Evolutionary conservation across 2,888 invertebrate genomes (phyloP).

Genomic region (Apotomis capreana): DNA sequence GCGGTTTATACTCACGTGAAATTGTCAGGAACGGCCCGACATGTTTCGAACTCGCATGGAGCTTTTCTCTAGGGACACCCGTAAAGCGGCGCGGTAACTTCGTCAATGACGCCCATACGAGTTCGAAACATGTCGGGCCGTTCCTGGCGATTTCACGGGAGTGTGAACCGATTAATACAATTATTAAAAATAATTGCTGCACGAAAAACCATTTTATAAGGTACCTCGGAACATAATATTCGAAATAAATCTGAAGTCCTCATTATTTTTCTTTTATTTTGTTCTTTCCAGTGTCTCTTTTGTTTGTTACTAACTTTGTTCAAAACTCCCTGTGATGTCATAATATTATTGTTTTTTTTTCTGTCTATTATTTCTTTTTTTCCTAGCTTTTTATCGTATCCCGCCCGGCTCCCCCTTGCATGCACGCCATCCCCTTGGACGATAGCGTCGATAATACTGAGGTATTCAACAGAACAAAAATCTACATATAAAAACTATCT

Average conservation of each 20-base stretch:
- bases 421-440: conserved; percentile 32
- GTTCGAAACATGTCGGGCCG: no score
- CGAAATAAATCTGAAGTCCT: background rate
- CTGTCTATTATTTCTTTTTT: conserved; percentile 19
- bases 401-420: conserved; percentile 28
- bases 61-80: no score
- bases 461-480: conserved; percentile 10
- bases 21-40: no score
- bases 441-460: conserved; percentile 26
- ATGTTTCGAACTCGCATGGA: no score
- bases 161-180: no score
- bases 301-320: background rate
- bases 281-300: background rate
- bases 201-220: background rate
- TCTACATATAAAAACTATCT: background rate
- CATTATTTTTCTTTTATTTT: background rate
- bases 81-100: no score
- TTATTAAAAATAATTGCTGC: no score
- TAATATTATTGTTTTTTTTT: background rate
- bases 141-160: no score
- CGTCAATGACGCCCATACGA: no score
- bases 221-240: background rate
- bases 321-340: background rate
- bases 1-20: no score
- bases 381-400: conserved; percentile 27